Base-by-base conservation (phyloP, 2,797 vertebrate species). In the Schizopygopsis pylzovi region DNA sequence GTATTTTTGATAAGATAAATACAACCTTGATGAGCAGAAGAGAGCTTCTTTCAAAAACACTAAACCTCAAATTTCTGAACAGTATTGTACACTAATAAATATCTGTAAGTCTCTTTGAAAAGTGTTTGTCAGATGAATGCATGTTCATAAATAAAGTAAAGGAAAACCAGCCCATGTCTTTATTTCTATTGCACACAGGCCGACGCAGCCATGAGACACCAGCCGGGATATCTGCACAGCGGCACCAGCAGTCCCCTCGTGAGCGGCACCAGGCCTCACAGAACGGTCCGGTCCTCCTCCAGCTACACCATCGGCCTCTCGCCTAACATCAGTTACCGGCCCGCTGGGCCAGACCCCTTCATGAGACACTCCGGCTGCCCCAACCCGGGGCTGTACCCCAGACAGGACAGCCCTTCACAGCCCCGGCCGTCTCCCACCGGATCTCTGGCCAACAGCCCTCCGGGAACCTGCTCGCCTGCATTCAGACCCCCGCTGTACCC, bases 391-490 rank as follows among this genome's bases (percentile, higher is more conserved):
- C 81, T 93, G 61, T 89, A 94, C 87, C 89, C 96, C 88, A 4
- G 92, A 25, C 96, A 96, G 49, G 97, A 98, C 92, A 96, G 96
- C 68, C 96, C 96, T 0, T 95, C 95, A 18, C 95, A 96, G 86
- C 95, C 94, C 86, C 94, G 98, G 22, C 97, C 97, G 0, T 98
- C 98, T 0, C 97, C 98, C 0, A 97, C 97, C 0, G 98, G 98
- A 0, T 99, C 98, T 8, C 96, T 98, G 54, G 95, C 97, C 83
- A 98, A 97, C 89, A 95, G 97, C 68, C 98, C 97, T 0, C 96
- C 95, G 9, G 97, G 97, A 87, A 97, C 96, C 9, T 98, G 97
- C 87, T 98, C 97, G 52, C 98, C 98, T 81, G 98, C 98, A 77
- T 97, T 96, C 81, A 94, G 95, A 79, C 94, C 93, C 6, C 94